Percentiles rank a stretch among this genome's conserved stretches.
phyloP scores from a whole-genome alignment of 1,140 invertebrate genomes.

The Brachystomella parvula region DNA sequence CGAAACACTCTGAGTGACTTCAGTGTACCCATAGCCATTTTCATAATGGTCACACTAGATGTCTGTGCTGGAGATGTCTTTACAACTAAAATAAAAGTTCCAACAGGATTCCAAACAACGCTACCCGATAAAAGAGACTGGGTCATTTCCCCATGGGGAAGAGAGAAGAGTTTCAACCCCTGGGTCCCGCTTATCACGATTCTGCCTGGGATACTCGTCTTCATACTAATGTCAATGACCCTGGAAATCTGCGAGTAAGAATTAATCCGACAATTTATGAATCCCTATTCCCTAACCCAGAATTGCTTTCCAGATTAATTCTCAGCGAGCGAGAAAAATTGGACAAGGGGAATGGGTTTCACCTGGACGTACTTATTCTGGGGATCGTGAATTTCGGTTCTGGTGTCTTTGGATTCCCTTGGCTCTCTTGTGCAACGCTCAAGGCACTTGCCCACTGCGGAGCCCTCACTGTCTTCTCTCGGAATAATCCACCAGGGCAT shows the following conservation, averaged over 20 bases:
- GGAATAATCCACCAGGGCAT: conserved; percentile 87
- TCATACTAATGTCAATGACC: conserved; percentile 95
- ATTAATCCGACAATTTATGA: background rate
- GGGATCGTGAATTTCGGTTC: conserved; percentile 69
- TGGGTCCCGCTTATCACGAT: conserved; percentile 72
- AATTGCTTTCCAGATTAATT: conserved; percentile 59
- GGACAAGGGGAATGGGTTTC: conserved; percentile 88
- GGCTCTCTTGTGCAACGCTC: conserved; percentile 91
- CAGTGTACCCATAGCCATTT: conserved; percentile 87
- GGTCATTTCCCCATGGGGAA: conserved; percentile 40
- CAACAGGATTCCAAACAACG: conserved; percentile 71
- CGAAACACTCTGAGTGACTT: conserved; percentile 67
- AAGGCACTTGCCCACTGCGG: conserved; percentile 76
- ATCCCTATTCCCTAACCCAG: background rate
- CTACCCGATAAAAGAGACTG: conserved; percentile 64
- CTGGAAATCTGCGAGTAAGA: conserved; percentile 90
- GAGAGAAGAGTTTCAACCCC: conserved; percentile 36
- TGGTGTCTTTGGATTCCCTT: conserved; percentile 78
- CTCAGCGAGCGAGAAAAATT: conserved; percentile 76
- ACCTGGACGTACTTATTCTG: conserved; percentile 85
- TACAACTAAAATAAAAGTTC: conserved; percentile 83
- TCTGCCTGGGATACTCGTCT: conserved; percentile 81
- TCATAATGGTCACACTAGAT: conserved; percentile 76
- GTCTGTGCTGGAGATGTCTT: conserved; percentile 61
- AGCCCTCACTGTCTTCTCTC: conserved; percentile 83